Evolutionary conservation across 2,797 vertebrate genomes (phyloP).

Genomic region (Lacerta bilineata): DNA sequence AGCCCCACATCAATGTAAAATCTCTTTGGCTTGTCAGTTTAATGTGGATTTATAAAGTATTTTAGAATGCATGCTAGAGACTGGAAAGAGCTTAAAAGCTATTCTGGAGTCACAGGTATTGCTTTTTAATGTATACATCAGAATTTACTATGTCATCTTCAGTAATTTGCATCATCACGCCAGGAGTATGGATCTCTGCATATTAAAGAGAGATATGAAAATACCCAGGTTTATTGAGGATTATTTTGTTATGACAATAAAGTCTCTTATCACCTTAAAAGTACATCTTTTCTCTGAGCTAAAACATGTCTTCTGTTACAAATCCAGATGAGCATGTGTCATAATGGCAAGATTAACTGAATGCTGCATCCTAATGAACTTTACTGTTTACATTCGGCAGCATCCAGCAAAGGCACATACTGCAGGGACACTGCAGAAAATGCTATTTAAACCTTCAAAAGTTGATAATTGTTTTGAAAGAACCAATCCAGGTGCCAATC

Average conservation of each 20-base stretch:
- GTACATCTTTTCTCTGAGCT: slow-evolving; percentile 47
- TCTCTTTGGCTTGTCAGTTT: slow-evolving; percentile 53
- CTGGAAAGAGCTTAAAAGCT: slow-evolving; percentile 73
- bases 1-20: slow-evolving; percentile 57
- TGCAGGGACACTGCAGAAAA: background rate
- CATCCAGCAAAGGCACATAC: background rate
- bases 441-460: slow-evolving; percentile 37
- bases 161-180: slow-evolving; percentile 69
- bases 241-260: slow-evolving; percentile 54
- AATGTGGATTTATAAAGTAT: slow-evolving; percentile 61
- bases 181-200: slow-evolving; percentile 61
- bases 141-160: slow-evolving; percentile 72
- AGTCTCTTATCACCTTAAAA: slow-evolving; percentile 53
- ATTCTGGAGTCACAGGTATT: slow-evolving; percentile 71
- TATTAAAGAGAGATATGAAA: slow-evolving; percentile 69
- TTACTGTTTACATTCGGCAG: background rate
- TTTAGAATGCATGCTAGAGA: slow-evolving; percentile 65
- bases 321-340: slow-evolving; percentile 33
- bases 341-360: accelerated
- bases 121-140: slow-evolving; percentile 68
- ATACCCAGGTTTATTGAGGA: slow-evolving; percentile 50
- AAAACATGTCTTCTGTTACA: accelerated
- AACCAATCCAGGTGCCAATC: background rate
- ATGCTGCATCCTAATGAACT: background rate
- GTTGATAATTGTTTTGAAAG: slow-evolving; percentile 50